Percentiles rank a stretch among this genome's conserved stretches.
Evolutionary conservation across 2,113 vertebrate genomes (phyloP).

Genomic region (Cathartes aura): DNA sequence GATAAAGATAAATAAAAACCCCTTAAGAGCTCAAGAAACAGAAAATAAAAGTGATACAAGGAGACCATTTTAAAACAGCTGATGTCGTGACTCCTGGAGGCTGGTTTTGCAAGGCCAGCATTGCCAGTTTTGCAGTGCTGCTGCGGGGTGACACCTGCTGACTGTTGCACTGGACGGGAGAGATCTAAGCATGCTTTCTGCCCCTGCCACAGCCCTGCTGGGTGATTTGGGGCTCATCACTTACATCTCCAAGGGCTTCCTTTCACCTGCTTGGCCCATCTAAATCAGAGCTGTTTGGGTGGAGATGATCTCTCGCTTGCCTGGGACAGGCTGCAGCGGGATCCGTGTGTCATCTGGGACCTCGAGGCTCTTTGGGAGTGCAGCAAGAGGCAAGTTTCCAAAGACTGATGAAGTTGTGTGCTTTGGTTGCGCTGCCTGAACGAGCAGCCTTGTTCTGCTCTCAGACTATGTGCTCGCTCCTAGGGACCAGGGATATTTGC

Average conservation of each 20-base stretch:
- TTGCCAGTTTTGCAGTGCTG: not conserved
- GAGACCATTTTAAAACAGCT: not conserved
- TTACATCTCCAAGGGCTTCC: not conserved
- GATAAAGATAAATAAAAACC: not conserved
- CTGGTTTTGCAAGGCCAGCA: not conserved
- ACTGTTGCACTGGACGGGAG: not conserved
- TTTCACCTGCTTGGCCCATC: not conserved
- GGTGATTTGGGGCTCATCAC: not conserved
- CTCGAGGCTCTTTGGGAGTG: not conserved
- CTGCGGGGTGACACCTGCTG: not conserved
- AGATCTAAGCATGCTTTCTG: fast-evolving
- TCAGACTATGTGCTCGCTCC: not conserved
- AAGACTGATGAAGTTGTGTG: not conserved
- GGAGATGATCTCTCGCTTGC: not conserved
- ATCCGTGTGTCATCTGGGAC: not conserved
- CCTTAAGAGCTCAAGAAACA: not conserved
- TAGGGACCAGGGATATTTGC: not conserved
- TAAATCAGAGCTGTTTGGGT: not conserved
- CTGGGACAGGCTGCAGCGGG: not conserved
- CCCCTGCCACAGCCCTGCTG: not conserved
- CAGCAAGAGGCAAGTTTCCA: not conserved
- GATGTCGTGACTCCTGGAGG: not conserved
- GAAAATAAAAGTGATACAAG: not conserved
- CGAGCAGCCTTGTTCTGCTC: not conserved
- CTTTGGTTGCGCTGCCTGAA: not conserved